A percentile compares a stretch with the other conserved stretches of the same genome.
Evolutionary conservation across 2,113 vertebrate genomes (phyloP).

Genomic region (Ageneiosus marmoratus): DNA sequence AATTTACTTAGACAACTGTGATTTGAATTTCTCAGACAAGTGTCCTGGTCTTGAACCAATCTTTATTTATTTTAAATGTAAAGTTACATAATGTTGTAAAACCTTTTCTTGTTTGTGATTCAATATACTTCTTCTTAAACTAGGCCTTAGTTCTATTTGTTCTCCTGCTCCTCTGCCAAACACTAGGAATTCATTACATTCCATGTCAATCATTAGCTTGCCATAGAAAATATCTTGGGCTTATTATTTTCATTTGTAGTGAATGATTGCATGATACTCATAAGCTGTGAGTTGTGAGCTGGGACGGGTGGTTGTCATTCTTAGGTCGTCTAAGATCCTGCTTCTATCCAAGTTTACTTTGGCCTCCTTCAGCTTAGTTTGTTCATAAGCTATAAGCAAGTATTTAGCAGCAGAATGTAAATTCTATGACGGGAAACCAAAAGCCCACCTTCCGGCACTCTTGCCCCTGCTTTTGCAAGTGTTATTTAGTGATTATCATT

Average conservation of each 20-base stretch:
- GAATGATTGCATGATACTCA: slow-evolving; percentile 4
- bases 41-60: neutral
- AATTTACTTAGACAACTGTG: neutral
- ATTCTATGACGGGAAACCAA: neutral
- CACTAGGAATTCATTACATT: slow-evolving; percentile 2
- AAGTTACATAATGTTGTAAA: slow-evolving; percentile 6
- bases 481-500: slow-evolving; percentile 21
- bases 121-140: slow-evolving; percentile 15
- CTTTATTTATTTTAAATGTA: slow-evolving; percentile 14
- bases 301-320: neutral
- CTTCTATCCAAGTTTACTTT: slow-evolving; percentile 66
- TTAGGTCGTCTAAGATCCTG: slow-evolving; percentile 62
- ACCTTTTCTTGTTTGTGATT: neutral
- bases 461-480: neutral
- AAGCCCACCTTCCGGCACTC: neutral
- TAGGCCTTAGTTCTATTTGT: slow-evolving; percentile 10
- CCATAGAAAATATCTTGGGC: neutral
- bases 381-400: slow-evolving; percentile 59
- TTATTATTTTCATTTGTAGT: slow-evolving; percentile 6
- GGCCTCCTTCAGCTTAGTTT: slow-evolving; percentile 58
- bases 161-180: neutral
- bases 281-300: neutral
- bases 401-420: slow-evolving; percentile 46
- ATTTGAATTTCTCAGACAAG: neutral
- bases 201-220: slow-evolving; percentile 23